A percentile compares a stretch with the other conserved stretches of the same genome.
Conservation (phyloP, 2,113 vertebrate species). For the Chrysochloris asiatica region DNA sequence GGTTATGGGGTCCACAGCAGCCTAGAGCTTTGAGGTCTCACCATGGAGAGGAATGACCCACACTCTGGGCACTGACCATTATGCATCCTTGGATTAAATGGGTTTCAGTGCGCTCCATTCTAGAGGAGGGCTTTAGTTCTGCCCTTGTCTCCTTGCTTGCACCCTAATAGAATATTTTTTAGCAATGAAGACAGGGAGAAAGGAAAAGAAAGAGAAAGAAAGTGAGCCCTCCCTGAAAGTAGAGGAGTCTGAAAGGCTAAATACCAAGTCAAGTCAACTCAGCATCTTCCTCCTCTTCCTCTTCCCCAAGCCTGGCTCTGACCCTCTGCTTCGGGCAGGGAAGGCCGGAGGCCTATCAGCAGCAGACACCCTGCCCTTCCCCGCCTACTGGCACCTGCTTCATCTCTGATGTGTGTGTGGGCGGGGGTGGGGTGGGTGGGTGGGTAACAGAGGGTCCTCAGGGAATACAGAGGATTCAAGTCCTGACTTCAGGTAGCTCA, state of each 20-base stretch:
- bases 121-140: background rate
- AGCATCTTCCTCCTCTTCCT: background rate
- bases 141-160: background rate
- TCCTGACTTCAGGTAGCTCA: background rate
- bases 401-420: too few relatives aligned
- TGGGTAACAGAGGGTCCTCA: background rate
- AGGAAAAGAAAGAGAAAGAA: background rate
- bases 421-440: background rate
- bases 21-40: background rate
- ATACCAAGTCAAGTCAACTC: accelerated
- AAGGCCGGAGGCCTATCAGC: accelerated
- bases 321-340: background rate
- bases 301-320: background rate
- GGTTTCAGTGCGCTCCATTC: background rate
- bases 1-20: background rate
- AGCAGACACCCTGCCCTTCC: accelerated
- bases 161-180: background rate
- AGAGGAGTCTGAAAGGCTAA: background rate
- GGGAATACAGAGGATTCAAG: accelerated
- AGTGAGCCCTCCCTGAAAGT: background rate
- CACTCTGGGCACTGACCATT: background rate
- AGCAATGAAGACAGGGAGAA: background rate
- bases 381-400: background rate
- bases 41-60: background rate
- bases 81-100: accelerated